Base-by-base conservation (phyloP, 2,113 vertebrate genomes). In the Plotosus lineatus region DNA sequence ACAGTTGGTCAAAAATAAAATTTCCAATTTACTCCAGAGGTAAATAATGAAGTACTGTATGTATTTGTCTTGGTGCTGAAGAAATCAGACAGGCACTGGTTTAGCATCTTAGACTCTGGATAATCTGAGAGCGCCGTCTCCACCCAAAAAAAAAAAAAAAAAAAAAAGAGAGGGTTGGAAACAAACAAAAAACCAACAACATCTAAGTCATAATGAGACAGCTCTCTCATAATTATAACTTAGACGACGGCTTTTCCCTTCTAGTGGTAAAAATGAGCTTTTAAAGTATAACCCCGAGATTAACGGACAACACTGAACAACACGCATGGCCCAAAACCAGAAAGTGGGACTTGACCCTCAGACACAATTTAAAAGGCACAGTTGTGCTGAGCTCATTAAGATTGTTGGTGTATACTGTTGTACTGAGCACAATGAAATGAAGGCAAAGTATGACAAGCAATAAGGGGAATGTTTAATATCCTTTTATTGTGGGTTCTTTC, bases 381-480 rank as follows among this genome's bases (percentile, higher is more conserved):
- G 2, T 66, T 23, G n/a, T 40, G 21, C 36, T 11, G 8, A 40
- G 33, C 17, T 36, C 14, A 15, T 15, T 14, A 31, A 5, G 2
- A 15, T 2, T 14, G 26, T 58, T 23, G 6, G 33, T 75, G 50
- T 19, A 38, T 36, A 73, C 11, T 28, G 33, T 8, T 17, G 38
- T 6, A 46, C n/a, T 26, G 3, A 51, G 48, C 61, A 58, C 38
- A 36, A 33, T 15, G 28, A 38, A 78, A 81, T 50, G 53, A 61
- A 71, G 89, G 80, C 86, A 92, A 94, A 91, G 89, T 89, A 93
- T 90, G 93, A 93, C 91, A 91, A 93, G 87, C 90, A 90, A 91
- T 89, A 90, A 58, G 92, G 96, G 91, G 94, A 97, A 96, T 94
- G 94, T 97, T 95, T 96, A 93, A 97, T 91, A 96, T 93, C 90